Evolutionary conservation across 2,113 vertebrate species (phyloP).

Genomic region (Numida meleagris): DNA sequence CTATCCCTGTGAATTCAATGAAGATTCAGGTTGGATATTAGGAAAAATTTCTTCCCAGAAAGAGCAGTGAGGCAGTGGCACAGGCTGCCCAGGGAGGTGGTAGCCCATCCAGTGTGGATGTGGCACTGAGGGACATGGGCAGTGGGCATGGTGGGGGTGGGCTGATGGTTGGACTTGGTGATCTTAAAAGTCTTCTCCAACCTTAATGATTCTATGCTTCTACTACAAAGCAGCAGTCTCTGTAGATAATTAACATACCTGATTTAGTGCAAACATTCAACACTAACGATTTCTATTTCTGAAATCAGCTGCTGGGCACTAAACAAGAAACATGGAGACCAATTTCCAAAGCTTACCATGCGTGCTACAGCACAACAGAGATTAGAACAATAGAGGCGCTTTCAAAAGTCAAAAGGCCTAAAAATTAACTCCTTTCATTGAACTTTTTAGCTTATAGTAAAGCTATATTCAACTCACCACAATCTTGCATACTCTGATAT

Average conservation of each 20-base stretch:
- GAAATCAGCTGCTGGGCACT: background rate
- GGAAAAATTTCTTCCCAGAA: no score
- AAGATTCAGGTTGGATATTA: no score
- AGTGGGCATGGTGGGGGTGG: no score
- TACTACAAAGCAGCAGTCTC: background rate
- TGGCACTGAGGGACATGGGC: no score
- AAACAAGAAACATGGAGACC: background rate
- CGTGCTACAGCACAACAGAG: background rate
- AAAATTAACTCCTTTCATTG: background rate
- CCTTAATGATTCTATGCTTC: background rate
- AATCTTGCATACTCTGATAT: conserved; percentile 97
- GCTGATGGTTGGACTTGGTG: no score
- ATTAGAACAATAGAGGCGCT: background rate
- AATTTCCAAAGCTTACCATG: background rate
- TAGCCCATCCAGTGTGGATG: no score
- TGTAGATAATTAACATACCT: background rate
- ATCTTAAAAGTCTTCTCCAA: no score
- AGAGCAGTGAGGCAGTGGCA: no score
- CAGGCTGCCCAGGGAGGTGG: no score
- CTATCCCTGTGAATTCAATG: background rate
- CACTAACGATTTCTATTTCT: background rate
- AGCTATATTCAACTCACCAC: conserved; percentile 83
- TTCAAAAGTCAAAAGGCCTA: background rate
- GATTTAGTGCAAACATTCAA: background rate
- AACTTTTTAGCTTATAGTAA: background rate